Evolutionary conservation across 2,888 invertebrate genomes (phyloP), one percentile per base, ranked within the genome.

Genomic region (Nineta flava): DNA sequence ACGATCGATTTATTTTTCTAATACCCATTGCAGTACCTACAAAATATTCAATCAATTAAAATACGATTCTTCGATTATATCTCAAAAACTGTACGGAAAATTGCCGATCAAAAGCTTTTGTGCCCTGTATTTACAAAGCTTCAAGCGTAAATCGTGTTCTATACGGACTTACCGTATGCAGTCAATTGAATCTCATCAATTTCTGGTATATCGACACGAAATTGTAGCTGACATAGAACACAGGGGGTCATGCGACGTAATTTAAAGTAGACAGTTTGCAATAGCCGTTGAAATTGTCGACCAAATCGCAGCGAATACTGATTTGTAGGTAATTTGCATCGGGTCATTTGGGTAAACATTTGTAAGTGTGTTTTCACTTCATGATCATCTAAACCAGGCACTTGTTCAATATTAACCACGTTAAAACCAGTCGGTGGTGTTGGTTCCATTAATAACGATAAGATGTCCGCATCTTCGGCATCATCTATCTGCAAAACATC

Each of bases 231-330:
- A 54, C 84, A 83, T 15, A 95, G 71, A 13, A 88, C 87, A 65
- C 88, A 90, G 0, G 94, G 94, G 53, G 83, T 80, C 79, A 92
- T 81, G 12, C 86, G 75, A 10, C 94, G 75, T 58, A 95, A 71
- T 68, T 94, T 95, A 69, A 93, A 94, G 61, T 83, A 87, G 46
- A 93, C 80, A 53, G 83, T 81, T 73, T 83, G 77, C 26, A 82
- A 62, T 48, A 81, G 70, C 56, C 77, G 73, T 53, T 72, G 70
- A 56, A 76, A 74, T 59, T 75, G 73, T 53, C 65, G 64, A 51
- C 66, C 66, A 50, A 69, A 62, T 53, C 64, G 62, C 10, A 68
- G 67, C 1, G 71, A 66, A 2, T 68, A 65, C 55, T 70, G 68
- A 32, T 65, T 64, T 1, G 68, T 60, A 7, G 74, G 71, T 38